These are phyloP conservation scores for Hymenochirus boettgeri DNA, from an alignment of 2,113 vertebrate genomes.

Conservation along the genomic window DNA sequence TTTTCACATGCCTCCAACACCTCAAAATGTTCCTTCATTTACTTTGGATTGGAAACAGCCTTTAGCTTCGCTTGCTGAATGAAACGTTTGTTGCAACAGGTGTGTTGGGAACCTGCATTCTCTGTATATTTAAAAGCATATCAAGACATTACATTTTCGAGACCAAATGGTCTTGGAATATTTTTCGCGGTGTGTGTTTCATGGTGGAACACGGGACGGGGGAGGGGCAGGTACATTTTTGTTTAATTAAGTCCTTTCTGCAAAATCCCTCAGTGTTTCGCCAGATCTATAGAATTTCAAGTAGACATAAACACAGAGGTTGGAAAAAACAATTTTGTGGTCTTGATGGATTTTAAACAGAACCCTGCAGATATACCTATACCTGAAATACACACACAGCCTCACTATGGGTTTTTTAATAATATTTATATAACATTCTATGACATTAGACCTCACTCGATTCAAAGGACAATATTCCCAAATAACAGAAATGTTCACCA, in stretches of 20 bases:
- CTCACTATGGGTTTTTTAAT: too few relatives aligned
- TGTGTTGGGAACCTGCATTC: slow-evolving; percentile 36
- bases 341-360: not conserved
- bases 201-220: slow-evolving; percentile 11
- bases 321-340: not conserved
- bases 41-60: slow-evolving; percentile 32
- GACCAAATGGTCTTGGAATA: not conserved
- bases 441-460: too few relatives aligned
- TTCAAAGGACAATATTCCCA: too few relatives aligned
- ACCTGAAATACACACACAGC: not conserved
- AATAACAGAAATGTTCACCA: too few relatives aligned
- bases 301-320: not conserved
- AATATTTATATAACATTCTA: too few relatives aligned
- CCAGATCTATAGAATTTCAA: slow-evolving; percentile 5
- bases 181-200: not conserved
- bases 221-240: not conserved
- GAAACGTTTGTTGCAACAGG: slow-evolving; percentile 39
- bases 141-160: slow-evolving; percentile 2
- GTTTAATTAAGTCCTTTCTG: slow-evolving; percentile 14
- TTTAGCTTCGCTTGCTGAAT: slow-evolving; percentile 28
- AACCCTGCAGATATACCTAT: not conserved
- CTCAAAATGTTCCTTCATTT: slow-evolving; percentile 34
- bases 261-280: not conserved
- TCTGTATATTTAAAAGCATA: slow-evolving; percentile 25
- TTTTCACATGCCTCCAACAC: slow-evolving; percentile 34